Evolutionary conservation across 2,888 invertebrate species (phyloP).

Genomic region (Danaus chrysippus): DNA sequence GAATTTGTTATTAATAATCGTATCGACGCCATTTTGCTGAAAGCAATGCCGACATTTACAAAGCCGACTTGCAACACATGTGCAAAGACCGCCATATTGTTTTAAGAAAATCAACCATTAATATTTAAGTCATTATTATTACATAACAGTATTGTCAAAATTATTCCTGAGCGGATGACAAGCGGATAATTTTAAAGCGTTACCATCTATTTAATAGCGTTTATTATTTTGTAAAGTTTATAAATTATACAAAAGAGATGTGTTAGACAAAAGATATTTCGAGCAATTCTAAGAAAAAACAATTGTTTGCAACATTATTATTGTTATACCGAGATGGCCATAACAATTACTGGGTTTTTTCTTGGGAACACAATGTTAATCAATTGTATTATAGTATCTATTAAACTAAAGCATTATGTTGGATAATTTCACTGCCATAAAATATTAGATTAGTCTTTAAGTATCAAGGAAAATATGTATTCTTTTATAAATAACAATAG

Average conservation of each 20-base stretch:
- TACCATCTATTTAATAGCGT: too few relatives aligned
- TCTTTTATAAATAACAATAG: neutral
- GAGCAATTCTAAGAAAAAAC: neutral
- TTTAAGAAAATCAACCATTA: slow-evolving; percentile 15
- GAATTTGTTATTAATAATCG: slow-evolving; percentile 75
- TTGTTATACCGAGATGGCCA: neutral
- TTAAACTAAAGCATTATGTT: neutral
- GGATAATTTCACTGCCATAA: neutral
- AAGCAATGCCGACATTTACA: slow-evolving; percentile 36
- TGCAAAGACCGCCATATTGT: slow-evolving; percentile 27
- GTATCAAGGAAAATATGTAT: too few relatives aligned
- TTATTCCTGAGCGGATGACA: too few relatives aligned
- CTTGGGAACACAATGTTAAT: neutral
- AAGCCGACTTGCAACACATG: slow-evolving; percentile 29
- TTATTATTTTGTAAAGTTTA: too few relatives aligned
- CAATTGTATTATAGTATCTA: neutral
- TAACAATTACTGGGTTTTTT: slow-evolving; percentile 1
- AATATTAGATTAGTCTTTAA: too few relatives aligned
- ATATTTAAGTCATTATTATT: slow-evolving; percentile 5
- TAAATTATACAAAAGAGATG: neutral
- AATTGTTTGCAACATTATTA: slow-evolving; percentile 4
- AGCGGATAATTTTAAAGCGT: too few relatives aligned
- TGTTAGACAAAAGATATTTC: neutral
- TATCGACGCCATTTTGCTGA: slow-evolving; percentile 70
- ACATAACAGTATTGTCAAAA: neutral